Evolutionary conservation across 2,797 vertebrate species (phyloP).

Genomic region (Sebastiscus tertius): DNA sequence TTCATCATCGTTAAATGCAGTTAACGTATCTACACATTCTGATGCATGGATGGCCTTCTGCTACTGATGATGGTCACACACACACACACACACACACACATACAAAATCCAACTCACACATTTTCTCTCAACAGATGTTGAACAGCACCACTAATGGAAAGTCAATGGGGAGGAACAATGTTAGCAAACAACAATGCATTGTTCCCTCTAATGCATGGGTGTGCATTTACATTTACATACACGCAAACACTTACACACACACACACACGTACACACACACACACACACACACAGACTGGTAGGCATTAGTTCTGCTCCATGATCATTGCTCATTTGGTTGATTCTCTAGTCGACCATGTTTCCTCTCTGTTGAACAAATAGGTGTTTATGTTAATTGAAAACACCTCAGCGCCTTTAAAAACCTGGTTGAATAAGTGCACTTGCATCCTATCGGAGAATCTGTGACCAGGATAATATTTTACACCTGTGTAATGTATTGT

Average conservation of each 20-base stretch:
- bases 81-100: slow-evolving; percentile 33
- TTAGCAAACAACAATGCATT: slow-evolving; percentile 79
- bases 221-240: slow-evolving; percentile 27
- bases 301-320: slow-evolving; percentile 74
- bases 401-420: slow-evolving; percentile 42
- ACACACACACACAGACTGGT: slow-evolving; percentile 43
- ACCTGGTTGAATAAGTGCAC: slow-evolving; percentile 35
- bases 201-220: slow-evolving; percentile 61
- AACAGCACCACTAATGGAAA: slow-evolving; percentile 80
- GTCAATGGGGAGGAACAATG: slow-evolving; percentile 82
- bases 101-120: slow-evolving; percentile 21
- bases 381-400: slow-evolving; percentile 74
- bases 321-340: slow-evolving; percentile 76
- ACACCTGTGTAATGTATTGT: slow-evolving; percentile 2
- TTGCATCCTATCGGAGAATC: background rate
- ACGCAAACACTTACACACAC: background rate
- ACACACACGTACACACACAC: background rate
- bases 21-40: slow-evolving; percentile 65
- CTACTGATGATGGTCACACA: slow-evolving; percentile 62
- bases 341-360: slow-evolving; percentile 73
- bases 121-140: slow-evolving; percentile 78
- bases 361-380: slow-evolving; percentile 74
- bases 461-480: background rate
- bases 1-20: slow-evolving; percentile 80
- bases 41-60: slow-evolving; percentile 74